These are phyloP conservation scores for Zaprionus capensis DNA, from an alignment of 1,140 invertebrate genomes.

Conservation along the genomic window DNA sequence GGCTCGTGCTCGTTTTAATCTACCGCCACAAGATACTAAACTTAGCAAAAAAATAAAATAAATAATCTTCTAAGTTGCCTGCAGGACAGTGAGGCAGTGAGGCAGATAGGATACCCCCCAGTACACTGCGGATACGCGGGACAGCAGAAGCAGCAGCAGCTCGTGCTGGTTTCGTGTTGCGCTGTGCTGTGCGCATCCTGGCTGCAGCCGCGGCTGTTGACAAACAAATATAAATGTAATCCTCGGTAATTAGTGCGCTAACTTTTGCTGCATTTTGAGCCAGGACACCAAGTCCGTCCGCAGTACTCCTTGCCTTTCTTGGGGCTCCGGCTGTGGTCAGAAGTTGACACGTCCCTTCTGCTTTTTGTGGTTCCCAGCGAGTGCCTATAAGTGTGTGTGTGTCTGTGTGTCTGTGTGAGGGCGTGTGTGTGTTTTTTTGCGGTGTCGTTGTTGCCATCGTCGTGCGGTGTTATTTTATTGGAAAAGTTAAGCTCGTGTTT, in stretches of 20 bases:
- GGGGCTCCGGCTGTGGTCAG: constrained; percentile 58
- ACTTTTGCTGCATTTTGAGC: constrained; percentile 82
- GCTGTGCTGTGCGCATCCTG: constrained; percentile 6
- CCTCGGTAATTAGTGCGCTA: constrained; percentile 83
- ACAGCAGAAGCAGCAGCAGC: constrained; percentile 43
- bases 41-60: constrained; percentile 57
- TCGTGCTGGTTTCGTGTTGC: constrained; percentile 59
- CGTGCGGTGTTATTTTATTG: constrained; percentile 79
- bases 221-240: constrained; percentile 84
- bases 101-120: neutral
- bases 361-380: constrained; percentile 63
- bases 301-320: constrained; percentile 28
- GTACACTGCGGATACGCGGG: constrained; percentile 17
- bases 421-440: constrained; percentile 26
- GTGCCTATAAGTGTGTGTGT: constrained; percentile 13
- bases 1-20: constrained; percentile 35
- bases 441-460: constrained; percentile 55
- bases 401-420: neutral
- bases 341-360: constrained; percentile 71
- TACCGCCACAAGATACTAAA: constrained; percentile 36
- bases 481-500: constrained; percentile 83
- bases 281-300: constrained; percentile 57
- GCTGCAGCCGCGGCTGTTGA: constrained; percentile 65
- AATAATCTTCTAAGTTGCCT: constrained; percentile 75
- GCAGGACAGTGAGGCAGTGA: constrained; percentile 33